Conservation (phyloP, 2,113 vertebrate species). For the Motacilla alba region DNA sequence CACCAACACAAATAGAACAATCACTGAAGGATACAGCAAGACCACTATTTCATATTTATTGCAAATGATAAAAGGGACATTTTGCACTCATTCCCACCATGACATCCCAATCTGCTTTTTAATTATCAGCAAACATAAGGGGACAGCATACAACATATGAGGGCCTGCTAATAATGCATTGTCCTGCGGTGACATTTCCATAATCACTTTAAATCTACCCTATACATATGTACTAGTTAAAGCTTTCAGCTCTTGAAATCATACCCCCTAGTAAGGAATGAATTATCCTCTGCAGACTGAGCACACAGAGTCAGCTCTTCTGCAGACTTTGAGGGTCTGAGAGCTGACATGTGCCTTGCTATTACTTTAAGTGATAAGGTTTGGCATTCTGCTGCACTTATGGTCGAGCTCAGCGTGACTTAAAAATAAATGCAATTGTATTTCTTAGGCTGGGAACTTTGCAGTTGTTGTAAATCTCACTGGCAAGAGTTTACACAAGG, state of each 20-base stretch:
- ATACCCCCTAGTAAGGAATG: slow-evolving; percentile 25
- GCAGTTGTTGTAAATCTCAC: not conserved
- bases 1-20: slow-evolving; percentile 75
- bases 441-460: not conserved
- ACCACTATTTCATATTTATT: slow-evolving; percentile 74
- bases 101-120: slow-evolving; percentile 67
- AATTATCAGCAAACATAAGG: slow-evolving; percentile 70
- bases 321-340: not conserved
- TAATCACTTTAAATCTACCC: slow-evolving; percentile 48
- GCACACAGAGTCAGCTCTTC: not conserved
- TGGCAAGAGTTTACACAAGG: not conserved
- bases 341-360: not conserved
- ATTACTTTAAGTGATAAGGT: not conserved
- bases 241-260: slow-evolving; percentile 42
- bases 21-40: slow-evolving; percentile 71
- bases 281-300: slow-evolving; percentile 24
- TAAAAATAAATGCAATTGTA: not conserved
- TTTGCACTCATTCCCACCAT: slow-evolving; percentile 53
- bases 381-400: not conserved
- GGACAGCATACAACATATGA: slow-evolving; percentile 36
- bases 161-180: slow-evolving; percentile 37
- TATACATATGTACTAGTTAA: slow-evolving; percentile 44
- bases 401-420: not conserved
- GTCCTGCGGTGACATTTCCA: slow-evolving; percentile 57
- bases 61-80: slow-evolving; percentile 57